Evolutionary conservation across 2,113 vertebrate genomes (phyloP).

Genomic region (Stegostoma tigrinum): DNA sequence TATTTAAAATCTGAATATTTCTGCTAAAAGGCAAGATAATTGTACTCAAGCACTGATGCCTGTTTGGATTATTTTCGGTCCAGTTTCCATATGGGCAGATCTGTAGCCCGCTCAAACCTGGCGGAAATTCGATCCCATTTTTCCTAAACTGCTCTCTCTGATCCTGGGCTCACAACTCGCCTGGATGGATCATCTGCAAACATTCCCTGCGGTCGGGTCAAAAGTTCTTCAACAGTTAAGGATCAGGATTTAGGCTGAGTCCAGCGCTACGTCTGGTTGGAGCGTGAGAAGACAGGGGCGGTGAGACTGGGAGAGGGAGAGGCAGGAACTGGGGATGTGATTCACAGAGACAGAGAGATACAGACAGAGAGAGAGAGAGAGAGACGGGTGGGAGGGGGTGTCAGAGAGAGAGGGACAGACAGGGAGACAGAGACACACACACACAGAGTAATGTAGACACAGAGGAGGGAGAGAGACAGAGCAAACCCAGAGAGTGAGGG

Average conservation of each 20-base stretch:
- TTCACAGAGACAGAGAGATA: background rate
- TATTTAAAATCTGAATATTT: too few species aligned
- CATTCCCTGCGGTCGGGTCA: background rate
- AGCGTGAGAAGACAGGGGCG: background rate
- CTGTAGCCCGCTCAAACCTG: too few species aligned
- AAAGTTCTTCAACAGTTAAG: background rate
- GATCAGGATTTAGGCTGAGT: background rate
- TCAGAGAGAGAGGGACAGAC: background rate
- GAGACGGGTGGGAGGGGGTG: too few species aligned
- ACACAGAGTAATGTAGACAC: too few species aligned
- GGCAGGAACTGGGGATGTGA: background rate
- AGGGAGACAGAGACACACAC: too few species aligned
- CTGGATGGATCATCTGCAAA: background rate
- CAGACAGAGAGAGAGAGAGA: too few species aligned
- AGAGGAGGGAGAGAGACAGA: too few species aligned
- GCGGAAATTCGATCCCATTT: background rate
- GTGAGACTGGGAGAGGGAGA: background rate
- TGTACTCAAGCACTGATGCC: too few species aligned
- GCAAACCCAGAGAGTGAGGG: too few species aligned
- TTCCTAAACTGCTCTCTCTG: background rate
- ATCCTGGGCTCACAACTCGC: background rate
- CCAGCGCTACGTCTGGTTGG: background rate
- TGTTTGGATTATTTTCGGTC: too few species aligned
- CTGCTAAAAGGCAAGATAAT: too few species aligned
- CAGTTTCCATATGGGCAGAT: too few species aligned